Conservation (phyloP, 92 coral and sea anemone genomes). For the Pocillopora grandis region DNA sequence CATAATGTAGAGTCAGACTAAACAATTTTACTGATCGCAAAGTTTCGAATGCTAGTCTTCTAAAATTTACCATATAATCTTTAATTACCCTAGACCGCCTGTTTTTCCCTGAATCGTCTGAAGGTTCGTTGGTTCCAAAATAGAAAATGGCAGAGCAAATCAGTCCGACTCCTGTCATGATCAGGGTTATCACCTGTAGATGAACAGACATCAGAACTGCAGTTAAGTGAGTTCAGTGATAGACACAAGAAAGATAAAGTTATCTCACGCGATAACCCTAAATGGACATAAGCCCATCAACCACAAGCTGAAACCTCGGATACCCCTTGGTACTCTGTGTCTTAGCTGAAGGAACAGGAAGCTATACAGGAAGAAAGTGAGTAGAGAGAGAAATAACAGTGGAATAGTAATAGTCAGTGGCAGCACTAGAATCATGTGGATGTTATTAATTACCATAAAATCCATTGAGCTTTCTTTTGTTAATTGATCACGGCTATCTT, state of each 20-base stretch:
- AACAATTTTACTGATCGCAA: too few species aligned
- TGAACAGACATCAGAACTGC: not conserved
- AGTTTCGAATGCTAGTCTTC: too few species aligned
- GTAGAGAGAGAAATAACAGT: too few species aligned
- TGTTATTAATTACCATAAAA: conserved; percentile 7
- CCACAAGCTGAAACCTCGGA: too few species aligned
- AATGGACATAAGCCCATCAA: too few species aligned
- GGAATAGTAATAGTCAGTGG: too few species aligned
- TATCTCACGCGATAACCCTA: too few species aligned
- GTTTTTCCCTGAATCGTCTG: not conserved
- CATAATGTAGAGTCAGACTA: too few species aligned
- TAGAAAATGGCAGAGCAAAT: conserved; percentile 23
- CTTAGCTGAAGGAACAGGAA: too few species aligned
- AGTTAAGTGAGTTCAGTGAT: not conserved
- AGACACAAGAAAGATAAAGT: not conserved
- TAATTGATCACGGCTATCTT: conserved; percentile 1
- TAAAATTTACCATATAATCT: not conserved
- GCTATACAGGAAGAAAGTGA: too few species aligned
- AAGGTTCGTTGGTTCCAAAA: conserved; percentile 32
- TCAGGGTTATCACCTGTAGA: conserved; percentile 3
- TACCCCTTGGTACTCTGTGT: too few species aligned
- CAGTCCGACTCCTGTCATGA: conserved; percentile 7
- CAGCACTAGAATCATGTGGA: not conserved
- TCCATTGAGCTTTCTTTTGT: conserved; percentile 14
- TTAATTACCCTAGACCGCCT: not conserved